Percentiles rank a stretch among this genome's conserved stretches.
phyloP scores from a whole-genome alignment of 37 sponge, comb jelly and placozoan species.

The Chondrilla cf. caribensis region DNA sequence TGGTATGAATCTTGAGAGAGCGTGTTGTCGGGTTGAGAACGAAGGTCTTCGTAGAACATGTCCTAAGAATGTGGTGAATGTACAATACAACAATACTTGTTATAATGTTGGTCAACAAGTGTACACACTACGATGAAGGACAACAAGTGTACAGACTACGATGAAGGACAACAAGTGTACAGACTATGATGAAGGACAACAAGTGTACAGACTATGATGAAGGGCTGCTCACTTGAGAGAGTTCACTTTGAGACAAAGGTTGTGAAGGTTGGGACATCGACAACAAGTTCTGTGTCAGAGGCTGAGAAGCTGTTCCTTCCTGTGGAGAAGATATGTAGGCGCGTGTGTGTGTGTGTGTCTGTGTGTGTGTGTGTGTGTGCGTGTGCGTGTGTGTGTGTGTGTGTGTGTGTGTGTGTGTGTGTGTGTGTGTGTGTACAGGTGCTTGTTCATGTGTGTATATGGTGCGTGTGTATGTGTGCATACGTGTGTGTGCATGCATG shows the following conservation, averaged over 20 bases:
- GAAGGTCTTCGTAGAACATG: slow-evolving; percentile 25
- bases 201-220: not conserved
- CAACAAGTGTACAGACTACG: too few species aligned
- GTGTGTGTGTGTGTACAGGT: too few species aligned
- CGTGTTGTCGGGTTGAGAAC: slow-evolving; percentile 43
- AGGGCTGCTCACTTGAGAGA: slow-evolving; percentile 90
- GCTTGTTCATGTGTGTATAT: not conserved
- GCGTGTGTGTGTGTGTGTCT: not conserved
- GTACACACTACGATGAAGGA: too few species aligned
- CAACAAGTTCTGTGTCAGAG: slow-evolving; percentile 71
- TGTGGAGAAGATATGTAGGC: not conserved
- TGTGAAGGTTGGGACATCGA: slow-evolving; percentile 82
- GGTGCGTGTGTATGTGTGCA: too few species aligned
- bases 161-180: not conserved
- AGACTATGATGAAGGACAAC: not conserved
- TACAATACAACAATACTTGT: too few species aligned
- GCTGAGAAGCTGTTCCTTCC: slow-evolving; percentile 51
- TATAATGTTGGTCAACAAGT: too few species aligned
- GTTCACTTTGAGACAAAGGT: slow-evolving; percentile 86
- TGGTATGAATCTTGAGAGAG: slow-evolving; percentile 71
- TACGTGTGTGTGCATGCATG: not conserved
- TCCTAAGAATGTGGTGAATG: not conserved
- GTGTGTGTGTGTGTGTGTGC: not conserved
- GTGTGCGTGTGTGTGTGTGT: not conserved
- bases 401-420: too few species aligned